Conservation (phyloP, 2,888 invertebrate genomes). For the Nasonovia ribisnigri region DNA sequence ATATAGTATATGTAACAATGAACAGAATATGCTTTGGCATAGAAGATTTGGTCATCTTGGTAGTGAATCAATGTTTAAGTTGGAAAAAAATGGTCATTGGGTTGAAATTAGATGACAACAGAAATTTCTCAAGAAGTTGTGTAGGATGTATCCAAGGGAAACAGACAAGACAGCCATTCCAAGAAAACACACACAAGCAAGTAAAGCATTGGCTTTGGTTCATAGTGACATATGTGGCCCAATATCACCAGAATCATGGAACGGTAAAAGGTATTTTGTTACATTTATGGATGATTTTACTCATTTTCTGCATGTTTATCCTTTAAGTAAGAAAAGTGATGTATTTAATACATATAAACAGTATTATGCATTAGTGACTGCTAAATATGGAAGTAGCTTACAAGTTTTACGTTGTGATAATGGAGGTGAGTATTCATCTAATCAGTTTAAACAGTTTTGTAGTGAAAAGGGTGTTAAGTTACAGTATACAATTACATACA, state of each 20-base stretch:
- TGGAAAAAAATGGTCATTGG: no score
- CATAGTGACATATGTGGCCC: constrained; percentile 34
- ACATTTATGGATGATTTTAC: constrained; percentile 54
- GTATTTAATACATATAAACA: constrained; percentile 29
- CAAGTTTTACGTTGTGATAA: constrained; percentile 66
- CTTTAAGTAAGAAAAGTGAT: constrained; percentile 39
- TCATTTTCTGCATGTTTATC: constrained; percentile 32
- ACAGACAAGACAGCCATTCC: no score
- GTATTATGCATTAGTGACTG: constrained; percentile 39
- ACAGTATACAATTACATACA: constrained; percentile 63
- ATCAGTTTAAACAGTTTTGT: constrained; percentile 61
- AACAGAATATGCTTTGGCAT: no score
- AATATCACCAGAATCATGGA: constrained; percentile 17
- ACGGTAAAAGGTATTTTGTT: constrained; percentile 36
- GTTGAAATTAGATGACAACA: no score
- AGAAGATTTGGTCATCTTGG: no score
- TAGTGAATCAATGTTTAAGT: no score
- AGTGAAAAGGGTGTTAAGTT: constrained; percentile 60
- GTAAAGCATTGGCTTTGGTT: not conserved
- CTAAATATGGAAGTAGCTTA: constrained; percentile 2
- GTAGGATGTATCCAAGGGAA: no score
- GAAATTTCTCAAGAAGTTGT: no score
- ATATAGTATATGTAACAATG: no score
- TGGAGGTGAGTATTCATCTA: constrained; percentile 66
- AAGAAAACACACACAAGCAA: no score